phyloP scores from a whole-genome alignment of 2,888 invertebrate genomes.

The Cataglyphis rosenhaueri region DNA sequence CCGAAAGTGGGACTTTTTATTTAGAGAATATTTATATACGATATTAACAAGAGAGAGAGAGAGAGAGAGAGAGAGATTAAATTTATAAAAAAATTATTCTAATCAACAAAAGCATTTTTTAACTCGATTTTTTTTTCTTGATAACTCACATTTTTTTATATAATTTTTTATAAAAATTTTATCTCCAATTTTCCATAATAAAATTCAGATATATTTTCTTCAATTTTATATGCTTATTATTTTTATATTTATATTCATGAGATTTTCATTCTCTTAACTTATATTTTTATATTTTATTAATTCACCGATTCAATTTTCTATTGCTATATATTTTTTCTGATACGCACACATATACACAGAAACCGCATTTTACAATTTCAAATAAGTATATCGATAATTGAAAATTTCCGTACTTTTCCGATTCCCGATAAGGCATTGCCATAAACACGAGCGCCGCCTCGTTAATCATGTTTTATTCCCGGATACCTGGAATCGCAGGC shows the following conservation, averaged over 20 bases:
- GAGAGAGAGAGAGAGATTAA: neutral
- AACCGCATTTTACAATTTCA: neutral
- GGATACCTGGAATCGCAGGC: slow-evolving; percentile 21
- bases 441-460: neutral
- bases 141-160: neutral
- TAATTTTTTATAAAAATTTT: neutral
- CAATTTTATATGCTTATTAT: neutral
- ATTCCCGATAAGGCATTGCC: slow-evolving; percentile 15
- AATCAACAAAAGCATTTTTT: neutral
- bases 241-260: neutral
- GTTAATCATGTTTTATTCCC: slow-evolving; percentile 23
- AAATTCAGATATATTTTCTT: neutral
- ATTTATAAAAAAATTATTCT: neutral
- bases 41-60: neutral
- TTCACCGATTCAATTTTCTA: neutral
- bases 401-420: neutral
- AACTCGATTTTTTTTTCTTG: neutral
- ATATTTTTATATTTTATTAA: neutral
- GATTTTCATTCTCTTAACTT: neutral
- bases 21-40: neutral
- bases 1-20: neutral
- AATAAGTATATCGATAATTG: neutral
- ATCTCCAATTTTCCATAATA: neutral
- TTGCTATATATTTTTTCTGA: neutral
- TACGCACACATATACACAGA: neutral